Evolutionary conservation across 2,888 invertebrate genomes (phyloP), one percentile per base, ranked within the genome.

Genomic region (Notodonta ziczac): DNA sequence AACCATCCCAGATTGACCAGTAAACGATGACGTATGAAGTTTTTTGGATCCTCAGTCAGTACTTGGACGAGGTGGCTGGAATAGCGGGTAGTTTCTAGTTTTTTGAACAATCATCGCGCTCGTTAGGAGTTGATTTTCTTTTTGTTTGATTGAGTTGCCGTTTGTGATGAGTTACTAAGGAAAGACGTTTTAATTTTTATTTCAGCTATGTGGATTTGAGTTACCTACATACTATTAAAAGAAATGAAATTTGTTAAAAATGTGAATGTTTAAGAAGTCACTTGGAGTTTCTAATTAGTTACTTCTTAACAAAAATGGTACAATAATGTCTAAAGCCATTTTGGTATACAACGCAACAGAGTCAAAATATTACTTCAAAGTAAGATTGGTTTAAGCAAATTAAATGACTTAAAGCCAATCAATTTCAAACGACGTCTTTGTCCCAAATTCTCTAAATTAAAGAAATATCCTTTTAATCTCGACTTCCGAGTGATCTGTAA

Each of bases 11-110:
- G 63, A 73, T 75, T 72, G 65, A 65, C 66, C 63, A 66, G 77
- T 74, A 78, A 80, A 77, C 74, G 82, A 81, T 81, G 81, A 82
- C 81, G 76, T 74, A 78, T 69, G 70, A 74, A 74, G 73, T 73
- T 78, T 76, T 77, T 70, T 63, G 68, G 39, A 24, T 44, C 59
- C 63, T 61, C 75, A 57, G 65, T 76, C 60, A 70, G 67, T 70
- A 60, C 68, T 67, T 62, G 67, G 67, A 69, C 67, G 67, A 69
- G 67, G 65, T 74, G 69, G 63, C 63, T 71, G 61, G 50, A 65
- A 73, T 66, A 60, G 58, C 42, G 51, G 62, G 72, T 62, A 65
- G 55, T 61, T 65, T 56, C 53, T 13, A 13, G n/a, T 50, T 60
- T 62, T 68, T 61, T 62, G 57, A 63, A 62, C 51, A 55, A 66